phyloP scores from a whole-genome alignment of 2,797 vertebrate species.

The Alosa sapidissima region DNA sequence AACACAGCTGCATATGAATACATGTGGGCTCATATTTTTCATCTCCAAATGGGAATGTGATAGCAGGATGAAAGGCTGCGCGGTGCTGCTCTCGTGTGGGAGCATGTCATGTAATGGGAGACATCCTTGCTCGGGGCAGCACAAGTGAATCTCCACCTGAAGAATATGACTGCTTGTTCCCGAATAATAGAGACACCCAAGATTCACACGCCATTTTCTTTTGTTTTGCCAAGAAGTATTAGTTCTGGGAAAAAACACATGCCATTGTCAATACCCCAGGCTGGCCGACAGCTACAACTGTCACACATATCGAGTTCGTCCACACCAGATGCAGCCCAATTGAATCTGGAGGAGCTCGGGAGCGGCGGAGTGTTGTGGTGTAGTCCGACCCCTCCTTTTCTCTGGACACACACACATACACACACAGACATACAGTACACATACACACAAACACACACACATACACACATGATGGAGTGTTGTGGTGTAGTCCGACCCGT shows the following conservation, averaged over 20 bases:
- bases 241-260: not conserved
- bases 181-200: not conserved
- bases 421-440: too few species aligned
- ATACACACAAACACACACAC: too few species aligned
- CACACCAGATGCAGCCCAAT: not conserved
- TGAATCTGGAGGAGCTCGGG: not conserved
- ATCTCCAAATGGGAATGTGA: not conserved
- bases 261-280: not conserved
- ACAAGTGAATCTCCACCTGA: not conserved
- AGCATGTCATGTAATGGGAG: constrained; percentile 6
- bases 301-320: not conserved
- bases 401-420: too few species aligned
- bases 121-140: not conserved
- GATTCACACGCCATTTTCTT: constrained; percentile 5
- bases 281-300: constrained; percentile 16
- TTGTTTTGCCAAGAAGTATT: not conserved
- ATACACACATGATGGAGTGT: too few species aligned
- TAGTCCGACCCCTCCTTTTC: not conserved
- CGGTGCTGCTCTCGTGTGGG: not conserved
- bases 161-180: constrained; percentile 15
- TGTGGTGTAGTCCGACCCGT: not conserved
- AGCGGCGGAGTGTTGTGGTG: not conserved
- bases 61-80: not conserved
- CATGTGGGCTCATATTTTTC: not conserved
- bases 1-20: not conserved